These are phyloP conservation scores for Ormia ochracea DNA, from an alignment of 2,888 invertebrate genomes.

Conservation along the genomic window DNA sequence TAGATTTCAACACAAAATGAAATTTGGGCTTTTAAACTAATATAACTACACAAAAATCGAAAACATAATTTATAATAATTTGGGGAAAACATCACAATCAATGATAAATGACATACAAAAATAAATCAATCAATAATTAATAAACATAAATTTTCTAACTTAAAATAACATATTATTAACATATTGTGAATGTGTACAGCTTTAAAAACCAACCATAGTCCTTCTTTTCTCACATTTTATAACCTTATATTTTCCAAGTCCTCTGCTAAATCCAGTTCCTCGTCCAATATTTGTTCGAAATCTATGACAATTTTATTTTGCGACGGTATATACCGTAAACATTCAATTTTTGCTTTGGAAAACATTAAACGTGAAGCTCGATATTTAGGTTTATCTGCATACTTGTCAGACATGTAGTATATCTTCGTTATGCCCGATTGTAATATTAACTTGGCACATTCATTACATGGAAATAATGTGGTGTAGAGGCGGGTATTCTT, in stretches of 20 bases:
- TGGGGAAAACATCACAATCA: background rate
- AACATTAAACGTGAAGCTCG: constrained; percentile 90
- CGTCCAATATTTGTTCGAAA: constrained; percentile 77
- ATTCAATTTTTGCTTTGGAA: constrained; percentile 84
- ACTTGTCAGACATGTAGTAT: constrained; percentile 89
- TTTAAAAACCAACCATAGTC: background rate
- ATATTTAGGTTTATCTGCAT: constrained; percentile 82
- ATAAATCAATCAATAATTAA: too few species aligned
- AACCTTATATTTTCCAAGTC: constrained; percentile 41
- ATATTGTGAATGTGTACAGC: background rate
- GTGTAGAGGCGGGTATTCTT: constrained; percentile 91
- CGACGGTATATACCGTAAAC: constrained; percentile 82
- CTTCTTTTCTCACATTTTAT: background rate
- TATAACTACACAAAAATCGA: too few species aligned
- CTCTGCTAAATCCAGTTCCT: constrained; percentile 47
- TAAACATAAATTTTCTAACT: background rate
- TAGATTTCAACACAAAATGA: too few species aligned
- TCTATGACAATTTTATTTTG: constrained; percentile 82
- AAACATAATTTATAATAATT: too few species aligned
- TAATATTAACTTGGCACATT: constrained; percentile 97
- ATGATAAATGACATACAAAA: too few species aligned
- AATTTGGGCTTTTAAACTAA: too few species aligned
- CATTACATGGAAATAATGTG: constrained; percentile 96
- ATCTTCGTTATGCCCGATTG: constrained; percentile 91
- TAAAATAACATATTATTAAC: background rate